Evolutionary conservation across 2,113 vertebrate genomes (phyloP), one percentile per base, ranked within the genome.

Genomic region (Toxostoma redivivum): DNA sequence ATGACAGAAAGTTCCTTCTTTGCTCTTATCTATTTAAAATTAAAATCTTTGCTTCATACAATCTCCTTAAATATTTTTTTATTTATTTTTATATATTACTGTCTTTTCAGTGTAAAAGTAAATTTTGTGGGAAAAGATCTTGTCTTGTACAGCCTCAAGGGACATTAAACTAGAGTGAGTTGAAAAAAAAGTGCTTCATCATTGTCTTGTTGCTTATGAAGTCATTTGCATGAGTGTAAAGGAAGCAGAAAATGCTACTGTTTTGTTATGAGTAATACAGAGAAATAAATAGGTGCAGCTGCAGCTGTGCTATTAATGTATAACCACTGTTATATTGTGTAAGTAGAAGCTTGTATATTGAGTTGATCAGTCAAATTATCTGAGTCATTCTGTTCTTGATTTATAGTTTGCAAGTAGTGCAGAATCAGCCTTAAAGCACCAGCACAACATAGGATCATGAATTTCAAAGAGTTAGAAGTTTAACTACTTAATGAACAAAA

Each of bases 221-320:
- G 19, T 84, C 8, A 74, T 86, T 93, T 90, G 35, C 74, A 79
- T 25, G 28, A 61, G 20, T 76, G 48, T 18, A 65, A 88, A 72
- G 14, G 45, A 57, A 37, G 45, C 35, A 85, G n/a, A 86, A 94
- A 90, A 90, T 38, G 12, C 8, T 77, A 31, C 37, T 79, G 20
- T 50, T 90, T 65, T 73, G 22, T 84, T 90, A 76, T 88, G 66
- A 81, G 47, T 69, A 88, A 77, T 72, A 60, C 2, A 82, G 53
- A 82, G 48, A 86, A 94, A 81, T 67, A 88, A 92, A 76, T n/a
- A 73, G 28, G 45, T 93, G 67, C 64, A 95, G 60, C 58, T 92
- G 70, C 86, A 80, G 53, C 45, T 89, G 44, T 24, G 10, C 5
- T 47, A 21, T 30, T 77, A 62, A 62, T 73, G 30, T 11, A 40